These are phyloP conservation scores for Ophiodon elongatus DNA, from an alignment of 2,113 vertebrate genomes.

Conservation along the genomic window DNA sequence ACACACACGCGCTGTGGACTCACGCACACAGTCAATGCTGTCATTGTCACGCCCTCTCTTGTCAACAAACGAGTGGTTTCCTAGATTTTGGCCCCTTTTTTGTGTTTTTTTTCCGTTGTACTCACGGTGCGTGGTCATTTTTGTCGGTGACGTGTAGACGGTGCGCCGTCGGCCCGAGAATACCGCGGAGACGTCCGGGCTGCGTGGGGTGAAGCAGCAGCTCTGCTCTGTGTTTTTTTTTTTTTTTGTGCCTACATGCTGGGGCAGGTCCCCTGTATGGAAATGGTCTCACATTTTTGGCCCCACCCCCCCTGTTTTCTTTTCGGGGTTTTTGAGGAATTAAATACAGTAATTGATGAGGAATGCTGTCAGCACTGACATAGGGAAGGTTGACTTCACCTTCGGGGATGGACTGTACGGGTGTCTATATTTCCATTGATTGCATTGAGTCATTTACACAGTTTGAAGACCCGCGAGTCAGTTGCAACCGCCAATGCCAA, in stretches of 20 bases:
- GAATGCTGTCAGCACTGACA: not conserved
- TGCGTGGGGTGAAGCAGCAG: conserved; percentile 32
- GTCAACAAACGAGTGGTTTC: not conserved
- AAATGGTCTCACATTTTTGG: conserved; percentile 34
- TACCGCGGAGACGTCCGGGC: not conserved
- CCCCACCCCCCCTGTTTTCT: conserved; percentile 1
- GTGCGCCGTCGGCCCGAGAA: conserved; percentile 1
- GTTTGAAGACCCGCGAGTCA: not conserved
- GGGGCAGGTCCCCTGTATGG: conserved; percentile 41
- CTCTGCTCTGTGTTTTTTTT: not conserved
- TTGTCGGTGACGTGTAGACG: not conserved
- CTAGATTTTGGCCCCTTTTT: not conserved
- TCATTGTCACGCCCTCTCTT: conserved; percentile 31
- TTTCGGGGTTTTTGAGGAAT: conserved; percentile 5
- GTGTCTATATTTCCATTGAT: not conserved
- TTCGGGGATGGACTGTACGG: not conserved
- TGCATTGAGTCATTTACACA: not conserved
- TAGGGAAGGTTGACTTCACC: not conserved
- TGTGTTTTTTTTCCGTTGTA: not conserved
- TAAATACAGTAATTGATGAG: not conserved
- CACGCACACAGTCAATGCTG: conserved; percentile 4
- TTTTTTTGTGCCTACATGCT: conserved; percentile 12
- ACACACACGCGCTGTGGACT: conserved; percentile 17
- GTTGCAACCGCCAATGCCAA: not conserved
- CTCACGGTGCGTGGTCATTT: not conserved